Base-by-base conservation (phyloP, 1,140 invertebrate species). In the Aphelinus atriplicis region DNA sequence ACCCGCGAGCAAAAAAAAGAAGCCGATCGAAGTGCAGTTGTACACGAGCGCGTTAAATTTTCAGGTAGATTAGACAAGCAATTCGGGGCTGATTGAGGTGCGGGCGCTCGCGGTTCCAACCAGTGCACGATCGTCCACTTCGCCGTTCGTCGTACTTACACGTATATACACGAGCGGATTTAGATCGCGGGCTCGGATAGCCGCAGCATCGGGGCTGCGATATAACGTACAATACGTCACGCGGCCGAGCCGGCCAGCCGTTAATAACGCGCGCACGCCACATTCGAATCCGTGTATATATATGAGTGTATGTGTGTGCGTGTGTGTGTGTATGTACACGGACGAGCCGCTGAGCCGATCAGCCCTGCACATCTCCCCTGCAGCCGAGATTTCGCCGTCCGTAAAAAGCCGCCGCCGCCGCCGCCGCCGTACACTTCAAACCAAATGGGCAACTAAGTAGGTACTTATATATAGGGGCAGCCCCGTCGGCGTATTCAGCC, bases 371-470 rank as follows among this genome's bases (percentile, higher is more conserved):
- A 26, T 26, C 26, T 26, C 26, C 26, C 26, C 26, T 26, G 26
- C 26, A 26, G 26, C 26, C 26, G 26, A 26, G 26, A 26, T 26
- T 26, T 26, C 26, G 26, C 26, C 26, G 26, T 26, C 26, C 26
- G 26, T 26, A 26, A 26, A 26, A 26, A 26, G 26, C 26, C 26
- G 26, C 26, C 26, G 26, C 26, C 26, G 26, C 26, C 26, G 26
- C 26, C 26, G 26, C 26, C 7, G 57, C 57, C 5, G 57, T 26
- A 81, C 81, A 84, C 81, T 84, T 85, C 78, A 80, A 86, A 82
- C 87, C 86, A 88, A 88, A 88, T 88, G 86, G 87, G 85, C 85
- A 87, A 84, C 86, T 87, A 88, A 87, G 86, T 86, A 88, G 77
- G 83, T 88, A 87, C 86, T 87, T 87, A 88, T 73, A 4, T 9